phyloP scores from a whole-genome alignment of 2,888 invertebrate species.

The Pseudeuparius sepicola region DNA sequence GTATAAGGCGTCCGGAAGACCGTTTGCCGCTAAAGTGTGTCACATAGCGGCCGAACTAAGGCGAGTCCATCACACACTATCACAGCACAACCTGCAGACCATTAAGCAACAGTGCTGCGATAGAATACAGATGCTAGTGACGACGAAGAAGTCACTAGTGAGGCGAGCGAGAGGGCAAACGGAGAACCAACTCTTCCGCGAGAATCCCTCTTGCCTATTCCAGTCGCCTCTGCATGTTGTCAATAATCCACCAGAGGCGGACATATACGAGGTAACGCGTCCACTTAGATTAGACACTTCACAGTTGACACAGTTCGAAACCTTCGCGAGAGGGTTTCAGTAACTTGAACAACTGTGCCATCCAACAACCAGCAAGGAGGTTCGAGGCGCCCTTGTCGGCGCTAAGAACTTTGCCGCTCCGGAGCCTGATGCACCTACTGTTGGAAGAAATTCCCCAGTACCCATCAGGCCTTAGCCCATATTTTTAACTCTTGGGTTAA shows the following conservation, averaged over 20 bases:
- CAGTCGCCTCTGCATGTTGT: constrained; percentile 1
- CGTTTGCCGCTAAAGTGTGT: constrained; percentile 1
- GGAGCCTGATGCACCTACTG: constrained; percentile 8
- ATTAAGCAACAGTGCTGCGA: constrained; percentile 2
- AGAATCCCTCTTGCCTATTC: constrained; percentile 3
- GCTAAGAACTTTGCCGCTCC: constrained; percentile 11
- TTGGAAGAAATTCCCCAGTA: constrained; percentile 5
- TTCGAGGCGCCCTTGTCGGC: constrained; percentile 3
- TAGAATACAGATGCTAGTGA: constrained; percentile 3
- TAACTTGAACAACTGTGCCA: neutral
- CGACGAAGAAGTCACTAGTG: constrained; percentile 2
- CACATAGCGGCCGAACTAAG: constrained; percentile 1
- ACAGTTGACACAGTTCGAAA: neutral
- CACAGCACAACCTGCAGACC: neutral
- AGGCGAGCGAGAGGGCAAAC: neutral
- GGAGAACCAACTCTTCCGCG: neutral
- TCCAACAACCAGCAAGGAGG: constrained; percentile 1
- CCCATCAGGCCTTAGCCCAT: constrained; percentile 5
- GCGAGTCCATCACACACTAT: constrained; percentile 1
- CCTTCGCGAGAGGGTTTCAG: neutral
- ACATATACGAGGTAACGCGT: constrained; percentile 3
- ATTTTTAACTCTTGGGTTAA: no score
- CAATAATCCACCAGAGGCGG: neutral
- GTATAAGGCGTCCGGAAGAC: neutral
- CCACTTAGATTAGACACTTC: neutral